Evolutionary conservation across 2,797 vertebrate genomes (phyloP).

Genomic region (Eleutherodactylus coqui): DNA sequence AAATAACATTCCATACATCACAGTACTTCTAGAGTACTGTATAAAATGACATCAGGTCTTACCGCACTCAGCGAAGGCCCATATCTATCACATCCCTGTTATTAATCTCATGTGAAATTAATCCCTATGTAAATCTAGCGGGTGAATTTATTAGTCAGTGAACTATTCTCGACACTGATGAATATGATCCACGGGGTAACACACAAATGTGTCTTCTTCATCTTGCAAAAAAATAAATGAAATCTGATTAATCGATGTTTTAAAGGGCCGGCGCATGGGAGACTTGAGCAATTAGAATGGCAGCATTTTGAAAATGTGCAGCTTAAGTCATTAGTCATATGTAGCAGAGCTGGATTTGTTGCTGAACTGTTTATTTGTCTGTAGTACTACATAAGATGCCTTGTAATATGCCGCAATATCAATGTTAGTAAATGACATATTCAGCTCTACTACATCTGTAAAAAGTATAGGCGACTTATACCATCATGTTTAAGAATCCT

Average conservation of each 20-base stretch:
- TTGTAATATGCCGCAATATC: background rate
- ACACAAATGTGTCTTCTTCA: constrained; percentile 12
- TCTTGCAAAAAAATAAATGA: background rate
- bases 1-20: background rate
- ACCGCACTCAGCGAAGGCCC: background rate
- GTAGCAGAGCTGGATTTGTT: constrained; percentile 5
- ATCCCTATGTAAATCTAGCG: constrained; percentile 20
- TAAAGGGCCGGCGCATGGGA: constrained; percentile 11
- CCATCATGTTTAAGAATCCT: background rate
- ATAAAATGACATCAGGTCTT: constrained; percentile 12
- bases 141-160: constrained; percentile 40
- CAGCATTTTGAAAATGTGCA: background rate
- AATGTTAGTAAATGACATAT: background rate
- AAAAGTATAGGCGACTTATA: background rate
- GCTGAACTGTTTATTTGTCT: background rate
- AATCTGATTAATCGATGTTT: constrained; percentile 27
- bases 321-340: background rate
- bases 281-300: background rate
- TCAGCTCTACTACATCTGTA: background rate
- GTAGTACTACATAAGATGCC: background rate
- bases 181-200: constrained; percentile 16
- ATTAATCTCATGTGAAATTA: constrained; percentile 32
- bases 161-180: constrained; percentile 36
- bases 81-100: constrained; percentile 10
- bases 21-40: constrained; percentile 11